Percentiles rank a stretch among this genome's conserved stretches.
These are phyloP conservation scores for Lathamus discolor DNA, from an alignment of 2,113 vertebrate species.

Conservation along the genomic window DNA sequence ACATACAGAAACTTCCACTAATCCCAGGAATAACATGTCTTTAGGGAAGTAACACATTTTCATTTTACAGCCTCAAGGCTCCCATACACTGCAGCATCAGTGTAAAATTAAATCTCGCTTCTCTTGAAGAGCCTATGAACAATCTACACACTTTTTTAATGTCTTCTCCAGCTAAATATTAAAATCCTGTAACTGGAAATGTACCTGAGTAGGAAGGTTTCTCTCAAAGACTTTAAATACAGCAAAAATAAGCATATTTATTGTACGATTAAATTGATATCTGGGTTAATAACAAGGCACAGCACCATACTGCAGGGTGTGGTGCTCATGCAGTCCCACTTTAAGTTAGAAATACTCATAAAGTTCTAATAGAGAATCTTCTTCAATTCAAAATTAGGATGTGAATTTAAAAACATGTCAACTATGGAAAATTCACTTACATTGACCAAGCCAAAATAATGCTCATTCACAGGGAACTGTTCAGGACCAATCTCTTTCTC, in stretches of 20 bases:
- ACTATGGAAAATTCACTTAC: conserved; percentile 73
- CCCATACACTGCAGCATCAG: not conserved
- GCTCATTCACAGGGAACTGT: conserved; percentile 93
- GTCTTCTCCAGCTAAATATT: not conserved
- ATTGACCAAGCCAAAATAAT: conserved; percentile 94
- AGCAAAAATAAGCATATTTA: not conserved
- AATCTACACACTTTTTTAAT: not conserved
- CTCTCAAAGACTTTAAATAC: not conserved
- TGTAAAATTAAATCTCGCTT: not conserved
- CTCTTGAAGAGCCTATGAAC: not conserved
- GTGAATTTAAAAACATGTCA: not conserved
- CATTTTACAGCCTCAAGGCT: not conserved
- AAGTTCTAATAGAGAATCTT: not conserved
- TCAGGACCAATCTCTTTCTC: conserved; percentile 97
- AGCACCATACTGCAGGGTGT: not conserved
- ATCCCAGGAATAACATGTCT: not conserved
- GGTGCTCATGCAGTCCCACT: not conserved
- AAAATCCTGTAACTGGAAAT: not conserved
- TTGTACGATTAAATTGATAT: not conserved
- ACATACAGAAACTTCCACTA: not conserved
- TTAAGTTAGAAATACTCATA: not conserved
- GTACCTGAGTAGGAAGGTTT: not conserved
- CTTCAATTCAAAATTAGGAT: not conserved
- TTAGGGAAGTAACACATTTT: not conserved
- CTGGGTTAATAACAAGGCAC: not conserved